phyloP scores from a whole-genome alignment of 2,888 invertebrate species.

The Desoria tigrina region DNA sequence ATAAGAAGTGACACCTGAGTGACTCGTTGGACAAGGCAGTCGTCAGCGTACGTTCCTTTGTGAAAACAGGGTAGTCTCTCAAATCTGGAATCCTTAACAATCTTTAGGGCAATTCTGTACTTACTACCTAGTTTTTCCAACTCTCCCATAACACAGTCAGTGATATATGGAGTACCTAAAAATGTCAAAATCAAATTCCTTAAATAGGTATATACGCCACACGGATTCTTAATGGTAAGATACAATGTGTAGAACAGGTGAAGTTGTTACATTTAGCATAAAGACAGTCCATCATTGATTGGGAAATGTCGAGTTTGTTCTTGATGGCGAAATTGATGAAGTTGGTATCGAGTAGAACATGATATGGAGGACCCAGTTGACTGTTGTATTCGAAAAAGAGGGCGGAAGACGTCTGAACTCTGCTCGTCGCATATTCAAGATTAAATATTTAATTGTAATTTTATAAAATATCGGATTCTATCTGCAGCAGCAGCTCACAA shows the following conservation, averaged over 20 bases:
- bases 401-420: constrained; percentile 84
- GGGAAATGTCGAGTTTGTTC: constrained; percentile 93
- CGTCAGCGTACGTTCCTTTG: constrained; percentile 98
- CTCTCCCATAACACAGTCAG: constrained; percentile 97
- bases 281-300: constrained; percentile 98
- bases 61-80: constrained; percentile 90
- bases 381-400: constrained; percentile 97
- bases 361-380: constrained; percentile 96
- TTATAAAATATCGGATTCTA: too few relatives aligned
- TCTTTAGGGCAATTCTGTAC: constrained; percentile 89
- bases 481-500: neutral
- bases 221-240: neutral
- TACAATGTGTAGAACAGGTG: too few relatives aligned
- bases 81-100: constrained; percentile 92
- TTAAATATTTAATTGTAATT: constrained; percentile 5
- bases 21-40: constrained; percentile 93
- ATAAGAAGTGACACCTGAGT: constrained; percentile 78
- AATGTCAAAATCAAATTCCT: neutral
- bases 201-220: neutral
- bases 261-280: constrained; percentile 80
- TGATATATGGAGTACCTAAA: constrained; percentile 90
- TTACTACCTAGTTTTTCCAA: constrained; percentile 94
- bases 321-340: constrained; percentile 98
- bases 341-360: constrained; percentile 94
- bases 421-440: constrained; percentile 55